Base-by-base conservation (phyloP, 2,113 vertebrate genomes). In the Columba livia region DNA sequence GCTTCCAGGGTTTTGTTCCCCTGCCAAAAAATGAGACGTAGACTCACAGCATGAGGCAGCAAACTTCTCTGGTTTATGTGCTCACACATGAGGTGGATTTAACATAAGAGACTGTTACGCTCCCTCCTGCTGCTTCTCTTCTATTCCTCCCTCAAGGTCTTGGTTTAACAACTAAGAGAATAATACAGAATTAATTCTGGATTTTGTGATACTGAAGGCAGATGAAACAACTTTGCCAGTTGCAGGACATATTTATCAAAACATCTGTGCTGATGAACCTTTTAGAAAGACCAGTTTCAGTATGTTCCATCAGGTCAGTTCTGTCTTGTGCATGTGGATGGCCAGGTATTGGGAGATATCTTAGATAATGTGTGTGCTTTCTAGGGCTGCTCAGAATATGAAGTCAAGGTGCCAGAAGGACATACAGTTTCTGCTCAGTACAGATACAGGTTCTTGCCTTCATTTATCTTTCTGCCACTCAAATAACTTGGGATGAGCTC, bases 11-110 rank as follows among this genome's bases (percentile, higher is more conserved):
- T 85, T 96, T 95, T 96, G 95, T 95, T 95, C 85, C 67, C 18
- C 36, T 89, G 94, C 95, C 96, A 97, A 50, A 69, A 92, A 19
- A 84, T 65, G 91, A 90, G 89, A 74, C 10, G 2, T 78, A 60
- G 79, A 44, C 80, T 94, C 95, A n/a, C 94, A 97, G 93, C 91
- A 82, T 96, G 95, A 96, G 84, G 91, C 95, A 95, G 93, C 94
- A 96, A 92, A 94, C 84, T 89, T 40, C 93, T 82, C 84, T 44
- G 57, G 38, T 87, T 95, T 44, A 26, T 89, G 70, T 62, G 84
- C 87, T 91, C 0, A 0, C 95, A 89, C 89, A 79, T 61, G 93
- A 93, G 81, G 81, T 89, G 58, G 58, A 75, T 95, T 95, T 87
- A 65, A 42, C 79, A 77, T 28, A 12, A 92, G 54, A 92, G 71